phyloP scores from a whole-genome alignment of 2,797 vertebrate genomes.

The Psittacula echo region DNA sequence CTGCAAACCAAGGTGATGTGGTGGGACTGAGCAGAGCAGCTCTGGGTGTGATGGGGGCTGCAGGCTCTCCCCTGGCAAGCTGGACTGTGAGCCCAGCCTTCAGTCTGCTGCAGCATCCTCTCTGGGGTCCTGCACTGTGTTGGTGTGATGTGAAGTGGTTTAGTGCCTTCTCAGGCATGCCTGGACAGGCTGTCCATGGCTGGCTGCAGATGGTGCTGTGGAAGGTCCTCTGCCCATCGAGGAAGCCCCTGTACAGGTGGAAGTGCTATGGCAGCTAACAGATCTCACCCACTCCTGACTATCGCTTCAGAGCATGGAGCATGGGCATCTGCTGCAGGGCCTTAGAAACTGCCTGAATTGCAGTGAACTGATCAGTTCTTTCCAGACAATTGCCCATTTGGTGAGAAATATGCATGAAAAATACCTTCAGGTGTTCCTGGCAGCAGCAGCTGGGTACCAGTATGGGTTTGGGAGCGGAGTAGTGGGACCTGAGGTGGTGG shows the following conservation, averaged over 20 bases:
- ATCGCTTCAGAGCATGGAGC: not conserved
- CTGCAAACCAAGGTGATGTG: not conserved
- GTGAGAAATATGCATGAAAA: not conserved
- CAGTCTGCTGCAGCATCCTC: not conserved
- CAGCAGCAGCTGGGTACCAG: fast-evolving
- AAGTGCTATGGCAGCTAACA: not conserved
- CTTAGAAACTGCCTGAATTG: not conserved
- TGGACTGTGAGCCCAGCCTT: not conserved
- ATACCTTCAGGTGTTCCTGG: not conserved
- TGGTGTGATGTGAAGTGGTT: not conserved
- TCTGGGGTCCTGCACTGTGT: not conserved
- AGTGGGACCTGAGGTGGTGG: not conserved
- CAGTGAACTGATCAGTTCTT: not conserved
- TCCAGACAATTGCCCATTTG: not conserved
- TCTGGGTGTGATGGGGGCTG: not conserved
- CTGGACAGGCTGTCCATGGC: not conserved
- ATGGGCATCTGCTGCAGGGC: not conserved
- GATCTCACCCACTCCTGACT: fast-evolving
- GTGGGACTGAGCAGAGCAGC: not conserved
- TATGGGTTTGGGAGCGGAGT: not conserved
- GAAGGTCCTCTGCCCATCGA: not conserved
- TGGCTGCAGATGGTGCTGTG: not conserved
- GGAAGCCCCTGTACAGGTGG: fast-evolving
- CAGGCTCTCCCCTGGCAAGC: fast-evolving
- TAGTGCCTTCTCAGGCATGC: not conserved